A percentile compares a stretch with the other conserved stretches of the same genome.
phyloP scores from a whole-genome alignment of 1,140 invertebrate species.

The Drosophila bifasciata region DNA sequence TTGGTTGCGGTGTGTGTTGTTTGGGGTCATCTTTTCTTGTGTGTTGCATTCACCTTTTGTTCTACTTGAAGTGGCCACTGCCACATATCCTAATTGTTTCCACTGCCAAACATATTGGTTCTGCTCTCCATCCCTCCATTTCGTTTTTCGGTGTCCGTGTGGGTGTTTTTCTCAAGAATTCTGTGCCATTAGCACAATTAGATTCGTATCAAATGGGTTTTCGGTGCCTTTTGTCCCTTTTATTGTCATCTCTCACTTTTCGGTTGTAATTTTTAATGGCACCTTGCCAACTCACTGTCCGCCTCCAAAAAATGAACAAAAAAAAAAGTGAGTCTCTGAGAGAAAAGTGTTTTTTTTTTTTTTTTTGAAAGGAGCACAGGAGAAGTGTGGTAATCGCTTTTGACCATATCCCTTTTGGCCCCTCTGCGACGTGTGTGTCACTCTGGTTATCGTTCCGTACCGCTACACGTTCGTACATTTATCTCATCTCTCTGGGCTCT shows the following conservation, averaged over 20 bases:
- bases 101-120: slow-evolving; percentile 52
- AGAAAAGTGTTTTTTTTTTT: slow-evolving; percentile 20
- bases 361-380: slow-evolving; percentile 14
- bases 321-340: no score
- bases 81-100: slow-evolving; percentile 50
- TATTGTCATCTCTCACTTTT: slow-evolving; percentile 72
- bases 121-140: slow-evolving; percentile 3
- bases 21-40: slow-evolving; percentile 40
- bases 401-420: slow-evolving; percentile 59
- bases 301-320: slow-evolving; percentile 46
- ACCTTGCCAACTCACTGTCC: slow-evolving; percentile 83
- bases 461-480: slow-evolving; percentile 29
- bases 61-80: slow-evolving; percentile 46
- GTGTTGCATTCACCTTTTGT: slow-evolving; percentile 32
- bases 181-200: slow-evolving; percentile 82
- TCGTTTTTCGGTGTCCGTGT: slow-evolving; percentile 20
- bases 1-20: slow-evolving; percentile 36
- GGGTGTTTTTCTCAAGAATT: slow-evolving; percentile 66
- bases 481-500: slow-evolving; percentile 19
- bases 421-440: slow-evolving; percentile 75
- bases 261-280: slow-evolving; percentile 81
- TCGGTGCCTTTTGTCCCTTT: slow-evolving; percentile 75
- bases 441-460: slow-evolving; percentile 38
- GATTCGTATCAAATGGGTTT: slow-evolving; percentile 80
- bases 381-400: slow-evolving; percentile 80